Conservation (phyloP, 2,113 vertebrate genomes). For the Xiphophorus couchianus region DNA sequence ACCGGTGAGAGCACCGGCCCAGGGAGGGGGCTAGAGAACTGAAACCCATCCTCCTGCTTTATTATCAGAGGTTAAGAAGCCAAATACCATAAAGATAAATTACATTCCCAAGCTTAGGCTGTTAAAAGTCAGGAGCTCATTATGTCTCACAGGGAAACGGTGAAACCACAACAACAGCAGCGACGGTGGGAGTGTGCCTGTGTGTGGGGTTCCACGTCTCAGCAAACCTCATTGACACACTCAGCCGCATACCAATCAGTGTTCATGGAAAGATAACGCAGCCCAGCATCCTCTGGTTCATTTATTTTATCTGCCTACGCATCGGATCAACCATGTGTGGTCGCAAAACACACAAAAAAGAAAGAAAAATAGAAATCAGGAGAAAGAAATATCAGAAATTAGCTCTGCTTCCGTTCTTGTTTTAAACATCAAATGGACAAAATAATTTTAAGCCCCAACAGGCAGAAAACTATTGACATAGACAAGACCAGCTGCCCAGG, state of each 20-base stretch:
- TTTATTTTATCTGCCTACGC: slow-evolving; percentile 48
- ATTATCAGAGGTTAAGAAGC: slow-evolving; percentile 64
- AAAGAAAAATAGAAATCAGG: slow-evolving; percentile 12
- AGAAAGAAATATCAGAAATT: slow-evolving; percentile 25
- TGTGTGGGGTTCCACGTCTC: slow-evolving; percentile 70
- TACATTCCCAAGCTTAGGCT: slow-evolving; percentile 52
- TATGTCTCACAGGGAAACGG: slow-evolving; percentile 47
- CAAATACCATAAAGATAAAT: slow-evolving; percentile 65
- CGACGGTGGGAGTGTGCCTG: slow-evolving; percentile 55
- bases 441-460: slow-evolving; percentile 46
- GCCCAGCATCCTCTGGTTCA: slow-evolving; percentile 35
- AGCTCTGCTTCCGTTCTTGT: slow-evolving; percentile 29
- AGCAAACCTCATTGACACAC: slow-evolving; percentile 70
- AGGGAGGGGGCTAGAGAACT: slow-evolving; percentile 41
- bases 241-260: slow-evolving; percentile 76
- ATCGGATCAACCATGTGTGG: slow-evolving; percentile 21
- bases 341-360: slow-evolving; percentile 26
- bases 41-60: slow-evolving; percentile 52
- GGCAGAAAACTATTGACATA: slow-evolving; percentile 45
- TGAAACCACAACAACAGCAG: slow-evolving; percentile 61
- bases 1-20: slow-evolving; percentile 53
- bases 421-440: slow-evolving; percentile 64
- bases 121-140: slow-evolving; percentile 57
- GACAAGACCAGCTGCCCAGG: slow-evolving; percentile 46
- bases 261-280: slow-evolving; percentile 56